Evolutionary conservation across 2,888 invertebrate species (phyloP).

Genomic region (Aspidapion aeneum): DNA sequence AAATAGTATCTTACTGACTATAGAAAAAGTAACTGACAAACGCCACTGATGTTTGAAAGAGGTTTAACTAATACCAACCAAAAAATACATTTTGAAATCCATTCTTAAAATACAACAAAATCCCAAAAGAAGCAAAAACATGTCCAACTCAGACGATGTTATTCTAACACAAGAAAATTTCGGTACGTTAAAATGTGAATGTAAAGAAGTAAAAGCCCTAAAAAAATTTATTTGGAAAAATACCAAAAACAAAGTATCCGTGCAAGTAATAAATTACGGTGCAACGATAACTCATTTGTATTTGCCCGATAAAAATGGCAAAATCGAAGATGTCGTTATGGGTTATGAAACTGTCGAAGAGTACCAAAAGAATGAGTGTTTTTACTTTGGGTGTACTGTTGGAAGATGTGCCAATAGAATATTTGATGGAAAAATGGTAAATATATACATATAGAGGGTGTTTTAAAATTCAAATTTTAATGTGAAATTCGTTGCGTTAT

Average conservation of each 20-base stretch:
- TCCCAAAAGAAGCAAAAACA: too few species aligned
- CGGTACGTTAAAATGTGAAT: constrained; percentile 35
- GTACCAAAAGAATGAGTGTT: constrained; percentile 23
- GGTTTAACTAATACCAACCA: too few species aligned
- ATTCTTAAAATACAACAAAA: too few species aligned
- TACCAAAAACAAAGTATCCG: constrained; percentile 57
- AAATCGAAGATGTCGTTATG: constrained; percentile 27
- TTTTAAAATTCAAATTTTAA: too few species aligned
- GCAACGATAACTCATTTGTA: constrained; percentile 75
- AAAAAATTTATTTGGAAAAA: constrained; percentile 66
- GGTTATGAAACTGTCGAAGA: constrained; percentile 27
- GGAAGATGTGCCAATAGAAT: constrained; percentile 29
- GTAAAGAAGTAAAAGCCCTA: constrained; percentile 47
- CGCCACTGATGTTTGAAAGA: too few species aligned
- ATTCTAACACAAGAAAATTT: constrained; percentile 41
- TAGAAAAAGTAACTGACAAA: too few species aligned
- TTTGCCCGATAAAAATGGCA: constrained; percentile 57
- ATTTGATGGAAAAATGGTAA: constrained; percentile 25
- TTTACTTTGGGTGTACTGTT: constrained; percentile 27
- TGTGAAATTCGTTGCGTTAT: too few species aligned
- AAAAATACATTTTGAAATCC: too few species aligned
- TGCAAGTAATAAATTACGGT: constrained; percentile 75
- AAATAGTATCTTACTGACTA: too few species aligned
- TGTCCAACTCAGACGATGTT: too few species aligned
- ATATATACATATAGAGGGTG: too few species aligned